Conservation (phyloP, 2,888 invertebrate species). For the Harmothoe impar region DNA sequence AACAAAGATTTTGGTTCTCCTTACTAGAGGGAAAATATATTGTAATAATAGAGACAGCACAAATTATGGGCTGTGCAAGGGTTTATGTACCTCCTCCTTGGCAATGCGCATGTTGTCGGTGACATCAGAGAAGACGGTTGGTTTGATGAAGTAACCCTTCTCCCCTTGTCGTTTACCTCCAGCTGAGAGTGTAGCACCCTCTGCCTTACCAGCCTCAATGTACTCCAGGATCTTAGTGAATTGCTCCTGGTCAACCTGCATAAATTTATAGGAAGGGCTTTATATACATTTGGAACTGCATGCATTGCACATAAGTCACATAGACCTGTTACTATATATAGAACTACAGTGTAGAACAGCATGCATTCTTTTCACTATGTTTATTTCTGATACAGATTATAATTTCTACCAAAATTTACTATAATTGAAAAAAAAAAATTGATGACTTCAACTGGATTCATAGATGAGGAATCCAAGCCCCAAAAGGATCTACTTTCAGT, state of each 20-base stretch:
- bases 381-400: too few relatives aligned
- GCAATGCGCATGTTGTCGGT: slow-evolving; percentile 84
- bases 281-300: too few relatives aligned
- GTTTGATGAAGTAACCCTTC: slow-evolving; percentile 84
- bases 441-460: too few relatives aligned
- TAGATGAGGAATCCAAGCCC: too few relatives aligned
- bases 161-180: slow-evolving; percentile 86
- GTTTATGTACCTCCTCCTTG: slow-evolving; percentile 82
- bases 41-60: too few relatives aligned
- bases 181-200: slow-evolving; percentile 90
- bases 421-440: too few relatives aligned
- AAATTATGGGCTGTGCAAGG: too few relatives aligned
- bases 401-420: too few relatives aligned
- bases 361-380: too few relatives aligned
- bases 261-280: neutral
- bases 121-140: slow-evolving; percentile 85
- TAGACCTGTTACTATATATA: neutral
- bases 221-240: slow-evolving; percentile 90
- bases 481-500: too few relatives aligned
- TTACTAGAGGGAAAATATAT: too few relatives aligned
- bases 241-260: slow-evolving; percentile 87
- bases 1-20: too few relatives aligned
- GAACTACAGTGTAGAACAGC: neutral
- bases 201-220: slow-evolving; percentile 90
- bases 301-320: neutral